Conservation (phyloP, 2,113 vertebrate species). For the Gopherus evgoodei region DNA sequence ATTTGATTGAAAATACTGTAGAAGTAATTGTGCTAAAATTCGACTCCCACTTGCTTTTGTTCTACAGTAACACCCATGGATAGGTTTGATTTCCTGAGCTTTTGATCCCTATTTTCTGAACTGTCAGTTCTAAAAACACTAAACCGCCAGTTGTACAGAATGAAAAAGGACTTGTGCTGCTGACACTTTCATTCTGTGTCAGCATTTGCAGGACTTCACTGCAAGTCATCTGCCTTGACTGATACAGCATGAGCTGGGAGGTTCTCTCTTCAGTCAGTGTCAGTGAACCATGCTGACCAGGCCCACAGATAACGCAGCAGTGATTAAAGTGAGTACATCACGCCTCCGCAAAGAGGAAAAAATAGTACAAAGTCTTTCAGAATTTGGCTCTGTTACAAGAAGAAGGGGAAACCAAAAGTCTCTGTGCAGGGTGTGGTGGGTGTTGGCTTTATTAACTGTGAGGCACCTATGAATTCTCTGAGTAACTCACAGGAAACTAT, state of each 20-base stretch:
- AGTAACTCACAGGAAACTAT: constrained; percentile 16
- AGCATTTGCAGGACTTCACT: neutral
- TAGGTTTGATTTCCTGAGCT: neutral
- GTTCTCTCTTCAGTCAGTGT: neutral
- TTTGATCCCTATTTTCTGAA: neutral
- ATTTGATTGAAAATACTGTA: neutral
- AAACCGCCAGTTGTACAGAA: neutral
- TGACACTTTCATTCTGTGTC: neutral
- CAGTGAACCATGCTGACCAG: neutral
- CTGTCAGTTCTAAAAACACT: neutral
- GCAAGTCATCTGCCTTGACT: neutral
- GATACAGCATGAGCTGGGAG: accelerated
- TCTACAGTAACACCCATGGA: accelerated
- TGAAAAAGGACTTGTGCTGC: neutral
- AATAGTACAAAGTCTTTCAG: neutral
- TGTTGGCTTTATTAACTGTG: neutral
- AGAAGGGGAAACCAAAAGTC: neutral
- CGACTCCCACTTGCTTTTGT: neutral
- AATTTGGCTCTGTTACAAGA: neutral
- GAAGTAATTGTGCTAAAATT: neutral
- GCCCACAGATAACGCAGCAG: neutral
- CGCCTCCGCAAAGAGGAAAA: accelerated
- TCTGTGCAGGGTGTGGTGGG: constrained; percentile 6
- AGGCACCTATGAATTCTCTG: neutral
- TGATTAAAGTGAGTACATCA: neutral